Evolutionary conservation across 2,888 invertebrate genomes (phyloP).

Genomic region (Dichetophora obliterata): DNA sequence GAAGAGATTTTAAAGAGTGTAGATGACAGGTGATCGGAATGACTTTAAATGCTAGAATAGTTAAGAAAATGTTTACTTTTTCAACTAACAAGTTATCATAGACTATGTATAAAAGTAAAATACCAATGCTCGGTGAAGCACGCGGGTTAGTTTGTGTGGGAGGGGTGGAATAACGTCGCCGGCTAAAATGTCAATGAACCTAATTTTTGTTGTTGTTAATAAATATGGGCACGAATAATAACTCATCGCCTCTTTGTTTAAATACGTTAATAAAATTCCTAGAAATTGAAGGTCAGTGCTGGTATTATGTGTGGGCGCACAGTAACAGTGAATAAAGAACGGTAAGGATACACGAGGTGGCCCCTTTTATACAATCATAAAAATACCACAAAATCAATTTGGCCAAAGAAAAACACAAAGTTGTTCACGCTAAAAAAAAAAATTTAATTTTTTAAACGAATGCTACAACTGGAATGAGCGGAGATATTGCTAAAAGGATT

Average conservation of each 20-base stretch:
- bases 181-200: conserved; percentile 22
- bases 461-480: background rate
- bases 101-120: no score
- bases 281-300: conserved; percentile 18
- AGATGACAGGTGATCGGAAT: background rate
- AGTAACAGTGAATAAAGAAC: background rate
- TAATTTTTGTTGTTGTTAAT: background rate
- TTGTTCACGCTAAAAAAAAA: no score
- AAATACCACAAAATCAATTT: no score
- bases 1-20: background rate
- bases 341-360: background rate
- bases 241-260: background rate
- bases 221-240: background rate
- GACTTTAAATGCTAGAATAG: no score
- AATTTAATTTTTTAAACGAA: no score
- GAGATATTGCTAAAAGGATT: background rate
- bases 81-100: no score
- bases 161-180: background rate
- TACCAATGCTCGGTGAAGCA: no score
- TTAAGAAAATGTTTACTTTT: no score
- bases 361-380: background rate
- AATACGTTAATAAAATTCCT: background rate
- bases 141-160: background rate
- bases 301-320: background rate
- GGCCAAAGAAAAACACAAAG: no score